These are phyloP conservation scores for Callipepla californica DNA, from an alignment of 2,113 vertebrate species.

Conservation along the genomic window DNA sequence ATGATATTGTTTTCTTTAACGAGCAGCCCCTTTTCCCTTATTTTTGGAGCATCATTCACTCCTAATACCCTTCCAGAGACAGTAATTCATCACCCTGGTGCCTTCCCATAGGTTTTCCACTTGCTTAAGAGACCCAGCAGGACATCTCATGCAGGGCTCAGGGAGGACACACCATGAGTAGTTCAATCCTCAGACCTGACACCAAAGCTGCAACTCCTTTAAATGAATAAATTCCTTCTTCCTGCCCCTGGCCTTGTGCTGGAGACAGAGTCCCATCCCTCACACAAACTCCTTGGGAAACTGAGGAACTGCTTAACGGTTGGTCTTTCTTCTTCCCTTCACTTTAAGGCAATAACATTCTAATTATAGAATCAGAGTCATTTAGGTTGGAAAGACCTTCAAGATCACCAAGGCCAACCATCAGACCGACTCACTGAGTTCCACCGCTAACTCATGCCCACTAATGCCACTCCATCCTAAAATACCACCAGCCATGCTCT, in stretches of 20 bases:
- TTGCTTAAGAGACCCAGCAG: neutral
- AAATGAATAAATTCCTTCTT: neutral
- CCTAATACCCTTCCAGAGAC: neutral
- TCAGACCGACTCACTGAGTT: neutral
- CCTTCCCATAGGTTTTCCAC: accelerated
- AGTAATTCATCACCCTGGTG: neutral
- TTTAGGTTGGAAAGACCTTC: neutral
- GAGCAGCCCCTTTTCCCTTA: neutral
- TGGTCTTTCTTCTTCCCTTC: neutral
- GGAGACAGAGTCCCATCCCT: neutral
- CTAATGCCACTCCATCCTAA: neutral
- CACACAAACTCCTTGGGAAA: neutral
- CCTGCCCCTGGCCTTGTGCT: neutral
- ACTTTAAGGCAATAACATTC: neutral
- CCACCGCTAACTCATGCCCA: neutral
- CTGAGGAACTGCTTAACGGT: neutral
- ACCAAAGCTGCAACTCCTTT: neutral
- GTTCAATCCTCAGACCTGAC: neutral
- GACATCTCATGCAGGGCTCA: neutral
- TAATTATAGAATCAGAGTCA: neutral
- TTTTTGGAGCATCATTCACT: neutral
- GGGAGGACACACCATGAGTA: neutral
- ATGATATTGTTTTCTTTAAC: neutral
- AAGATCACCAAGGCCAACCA: neutral
- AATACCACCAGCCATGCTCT: neutral